These are phyloP conservation scores for Ictidomys tridecemlineatus DNA, from an alignment of 2,113 vertebrate genomes.

Conservation along the genomic window DNA sequence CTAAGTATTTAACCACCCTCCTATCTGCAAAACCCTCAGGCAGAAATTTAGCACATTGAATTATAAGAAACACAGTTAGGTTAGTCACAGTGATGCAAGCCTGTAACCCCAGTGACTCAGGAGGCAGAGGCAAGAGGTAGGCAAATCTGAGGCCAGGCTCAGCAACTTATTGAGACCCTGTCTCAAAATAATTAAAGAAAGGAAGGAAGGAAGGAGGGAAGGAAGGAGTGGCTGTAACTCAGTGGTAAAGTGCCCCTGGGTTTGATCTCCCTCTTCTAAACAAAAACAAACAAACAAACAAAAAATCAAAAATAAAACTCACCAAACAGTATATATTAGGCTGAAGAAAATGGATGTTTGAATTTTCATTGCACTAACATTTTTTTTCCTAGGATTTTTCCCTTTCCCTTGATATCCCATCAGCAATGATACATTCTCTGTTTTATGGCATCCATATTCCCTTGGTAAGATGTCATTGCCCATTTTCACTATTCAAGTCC, in stretches of 20 bases:
- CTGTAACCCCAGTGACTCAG: no score
- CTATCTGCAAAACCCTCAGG: neutral
- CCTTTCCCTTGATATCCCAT: neutral
- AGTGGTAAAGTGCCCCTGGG: no score
- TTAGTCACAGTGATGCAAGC: neutral
- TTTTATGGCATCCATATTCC: neutral
- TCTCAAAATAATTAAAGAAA: no score
- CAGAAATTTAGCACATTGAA: neutral
- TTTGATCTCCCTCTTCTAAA: no score
- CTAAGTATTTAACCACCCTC: neutral
- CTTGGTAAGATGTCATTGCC: neutral
- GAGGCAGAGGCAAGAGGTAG: no score
- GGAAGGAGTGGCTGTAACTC: no score
- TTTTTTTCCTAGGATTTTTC: neutral
- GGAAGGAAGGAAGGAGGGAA: no score
- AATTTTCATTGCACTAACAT: neutral
- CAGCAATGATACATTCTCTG: neutral
- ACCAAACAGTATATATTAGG: no score
- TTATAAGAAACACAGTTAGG: neutral
- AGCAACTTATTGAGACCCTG: no score
- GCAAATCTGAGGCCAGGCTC: no score
- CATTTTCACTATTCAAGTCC: neutral
- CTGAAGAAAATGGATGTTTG: neutral
- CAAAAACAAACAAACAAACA: no score
- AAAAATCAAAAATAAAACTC: no score